Percentiles rank a stretch among this genome's conserved stretches.
phyloP scores from a whole-genome alignment of 2,113 vertebrate species.

The Coregonus clupeaformis region DNA sequence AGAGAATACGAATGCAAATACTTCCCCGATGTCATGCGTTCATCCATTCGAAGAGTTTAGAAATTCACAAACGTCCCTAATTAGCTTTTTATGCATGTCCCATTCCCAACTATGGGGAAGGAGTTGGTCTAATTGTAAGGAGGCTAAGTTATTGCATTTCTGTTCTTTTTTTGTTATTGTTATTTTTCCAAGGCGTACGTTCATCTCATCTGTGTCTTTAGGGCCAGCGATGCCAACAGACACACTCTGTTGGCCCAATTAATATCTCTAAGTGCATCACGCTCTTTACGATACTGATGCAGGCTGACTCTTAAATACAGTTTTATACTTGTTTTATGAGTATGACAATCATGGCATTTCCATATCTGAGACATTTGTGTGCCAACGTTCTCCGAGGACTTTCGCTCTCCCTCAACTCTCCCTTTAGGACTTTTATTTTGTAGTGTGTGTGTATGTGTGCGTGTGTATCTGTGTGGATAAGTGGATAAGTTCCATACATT shows the following conservation, averaged over 20 bases:
- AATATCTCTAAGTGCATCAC: conserved; percentile 49
- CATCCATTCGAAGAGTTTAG: conserved; percentile 42
- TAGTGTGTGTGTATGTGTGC: too few species aligned
- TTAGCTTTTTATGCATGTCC: conserved; percentile 41
- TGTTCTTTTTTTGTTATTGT: conserved; percentile 32
- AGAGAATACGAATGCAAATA: conserved; percentile 43
- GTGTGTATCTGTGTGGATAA: background rate
- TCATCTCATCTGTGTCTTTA: conserved; percentile 32
- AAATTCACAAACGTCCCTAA: conserved; percentile 31
- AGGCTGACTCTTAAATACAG: conserved; percentile 61
- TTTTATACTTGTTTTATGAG: conserved; percentile 66
- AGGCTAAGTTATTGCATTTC: conserved; percentile 23
- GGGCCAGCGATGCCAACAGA: conserved; percentile 47
- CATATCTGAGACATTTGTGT: conserved; percentile 54
- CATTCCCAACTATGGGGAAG: conserved; percentile 35
- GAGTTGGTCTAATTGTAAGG: conserved; percentile 15
- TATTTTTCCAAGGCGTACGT: background rate
- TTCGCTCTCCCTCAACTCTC: conserved; percentile 7
- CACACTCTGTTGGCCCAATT: conserved; percentile 53
- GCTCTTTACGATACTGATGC: conserved; percentile 60
- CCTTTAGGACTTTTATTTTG: background rate
- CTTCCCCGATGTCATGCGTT: conserved; percentile 36
- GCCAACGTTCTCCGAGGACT: conserved; percentile 52
- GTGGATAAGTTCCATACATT: background rate
- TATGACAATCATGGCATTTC: conserved; percentile 60